A percentile compares a stretch with the other conserved stretches of the same genome.
Conservation (phyloP, 2,888 invertebrate genomes). For the Heliconius charithonia region DNA sequence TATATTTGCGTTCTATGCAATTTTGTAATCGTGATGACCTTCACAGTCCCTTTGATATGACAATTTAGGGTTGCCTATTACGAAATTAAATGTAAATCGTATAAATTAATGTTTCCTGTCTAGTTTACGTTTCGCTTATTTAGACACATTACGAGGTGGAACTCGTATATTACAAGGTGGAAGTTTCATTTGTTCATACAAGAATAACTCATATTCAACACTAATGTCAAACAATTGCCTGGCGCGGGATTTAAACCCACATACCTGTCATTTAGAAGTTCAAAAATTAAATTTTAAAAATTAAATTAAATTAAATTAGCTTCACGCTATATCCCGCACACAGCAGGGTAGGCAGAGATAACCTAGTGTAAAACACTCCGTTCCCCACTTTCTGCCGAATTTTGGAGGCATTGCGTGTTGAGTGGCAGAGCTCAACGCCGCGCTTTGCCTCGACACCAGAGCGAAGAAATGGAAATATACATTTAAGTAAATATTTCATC, state of each 20-base stretch:
- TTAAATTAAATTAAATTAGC: too few species aligned
- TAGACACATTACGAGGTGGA: not conserved
- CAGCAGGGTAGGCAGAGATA: too few species aligned
- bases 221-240: not conserved
- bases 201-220: not conserved
- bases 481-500: too few species aligned
- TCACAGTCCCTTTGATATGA: conserved; percentile 40
- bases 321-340: too few species aligned
- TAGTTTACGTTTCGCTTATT: not conserved
- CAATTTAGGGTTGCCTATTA: conserved; percentile 43
- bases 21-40: conserved; percentile 48
- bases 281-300: too few species aligned
- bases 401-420: too few species aligned
- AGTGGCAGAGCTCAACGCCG: too few species aligned
- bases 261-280: not conserved
- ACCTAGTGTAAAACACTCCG: too few species aligned
- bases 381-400: too few species aligned
- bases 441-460: too few species aligned
- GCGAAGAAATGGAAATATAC: too few species aligned
- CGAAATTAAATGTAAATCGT: not conserved
- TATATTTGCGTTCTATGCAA: conserved; percentile 43
- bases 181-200: too few species aligned
- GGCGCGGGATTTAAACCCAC: not conserved
- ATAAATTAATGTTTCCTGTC: not conserved
- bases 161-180: not conserved